Evolutionary conservation across 2,888 invertebrate genomes (phyloP), one percentile per base, ranked within the genome.

Genomic region (Philopedon plagiatum): DNA sequence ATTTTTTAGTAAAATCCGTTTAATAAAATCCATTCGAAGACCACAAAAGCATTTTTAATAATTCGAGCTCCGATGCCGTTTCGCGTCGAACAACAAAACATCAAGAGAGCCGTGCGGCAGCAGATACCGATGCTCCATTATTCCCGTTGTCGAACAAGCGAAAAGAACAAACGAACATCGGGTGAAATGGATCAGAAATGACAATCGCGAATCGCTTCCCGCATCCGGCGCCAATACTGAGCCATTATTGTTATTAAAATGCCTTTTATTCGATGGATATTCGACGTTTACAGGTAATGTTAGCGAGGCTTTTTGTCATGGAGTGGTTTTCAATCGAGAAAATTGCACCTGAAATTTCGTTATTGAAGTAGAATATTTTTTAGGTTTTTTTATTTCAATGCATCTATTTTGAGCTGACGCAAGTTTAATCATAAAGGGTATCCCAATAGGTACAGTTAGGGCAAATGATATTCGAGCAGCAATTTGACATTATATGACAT

Each of bases 231-330:
- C 68, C 75, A 75, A 77, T 75, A 76, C 72, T 44, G 69, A 62
- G 71, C 79, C 78, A 79, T 79, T 79, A 79, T 77, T 77, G 78
- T 79, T 79, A 79, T 79, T 79, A 78, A 78, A 79, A 76, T 77
- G 74, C 71, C 77, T 76, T 77, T 76, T 75, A 73, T 75, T 73
- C 71, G 68, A 68, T 34, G 69, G 49, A 37, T 67, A 60, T 68
- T 54, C 46, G 68, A 34, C 60, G 67, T 67, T 67, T 62, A 23
- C 29, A 39, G 65, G 65, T 44, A 65, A 57, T 44, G 21, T 65
- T 65, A 44, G n/a, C 64, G 26, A 5, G 11, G 34, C 54, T 63
- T 62, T 64, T 49, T 63, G 32, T 34, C 18, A 11, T 51, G 49
- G 23, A 37, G 15, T 34, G 37, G n/a, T 1, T 37, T 57, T 39